Percentiles rank a stretch among this genome's conserved stretches.
These are phyloP conservation scores for Lateolabrax maculatus DNA, from an alignment of 2,797 vertebrate species.

Conservation along the genomic window DNA sequence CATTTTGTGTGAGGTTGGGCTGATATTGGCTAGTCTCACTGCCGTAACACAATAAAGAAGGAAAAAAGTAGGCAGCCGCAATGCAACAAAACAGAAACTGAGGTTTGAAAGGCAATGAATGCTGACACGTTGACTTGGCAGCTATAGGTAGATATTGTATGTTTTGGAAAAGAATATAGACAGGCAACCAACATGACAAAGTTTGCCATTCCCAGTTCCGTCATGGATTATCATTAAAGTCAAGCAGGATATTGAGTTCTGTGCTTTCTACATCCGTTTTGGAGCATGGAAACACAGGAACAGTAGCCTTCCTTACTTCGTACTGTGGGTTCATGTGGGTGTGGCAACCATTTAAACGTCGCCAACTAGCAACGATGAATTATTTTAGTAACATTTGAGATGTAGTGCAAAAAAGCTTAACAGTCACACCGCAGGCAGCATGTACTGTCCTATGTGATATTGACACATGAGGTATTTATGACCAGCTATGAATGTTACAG, in stretches of 20 bases:
- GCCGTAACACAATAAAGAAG: neutral
- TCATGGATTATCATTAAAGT: too few relatives aligned
- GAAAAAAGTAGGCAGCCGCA: neutral
- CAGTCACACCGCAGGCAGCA: conserved; percentile 19
- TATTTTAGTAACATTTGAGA: conserved; percentile 33
- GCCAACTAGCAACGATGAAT: conserved; percentile 6
- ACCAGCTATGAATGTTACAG: conserved; percentile 71
- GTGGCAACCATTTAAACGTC: conserved; percentile 1
- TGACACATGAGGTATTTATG: conserved; percentile 74
- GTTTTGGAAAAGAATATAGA: neutral
- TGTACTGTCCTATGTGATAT: conserved; percentile 44
- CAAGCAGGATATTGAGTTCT: neutral
- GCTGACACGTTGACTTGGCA: neutral
- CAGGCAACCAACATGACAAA: neutral
- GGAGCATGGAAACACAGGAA: neutral
- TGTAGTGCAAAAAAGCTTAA: conserved; percentile 23
- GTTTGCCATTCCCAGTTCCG: neutral
- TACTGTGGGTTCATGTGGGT: neutral
- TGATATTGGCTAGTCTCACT: neutral
- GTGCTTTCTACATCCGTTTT: neutral
- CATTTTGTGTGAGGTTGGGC: neutral
- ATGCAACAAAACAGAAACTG: neutral
- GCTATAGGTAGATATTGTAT: neutral
- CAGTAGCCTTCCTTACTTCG: neutral
- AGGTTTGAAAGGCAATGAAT: neutral